These are phyloP conservation scores for Xenentodon cancila DNA, from an alignment of 2,797 vertebrate genomes.

Conservation along the genomic window DNA sequence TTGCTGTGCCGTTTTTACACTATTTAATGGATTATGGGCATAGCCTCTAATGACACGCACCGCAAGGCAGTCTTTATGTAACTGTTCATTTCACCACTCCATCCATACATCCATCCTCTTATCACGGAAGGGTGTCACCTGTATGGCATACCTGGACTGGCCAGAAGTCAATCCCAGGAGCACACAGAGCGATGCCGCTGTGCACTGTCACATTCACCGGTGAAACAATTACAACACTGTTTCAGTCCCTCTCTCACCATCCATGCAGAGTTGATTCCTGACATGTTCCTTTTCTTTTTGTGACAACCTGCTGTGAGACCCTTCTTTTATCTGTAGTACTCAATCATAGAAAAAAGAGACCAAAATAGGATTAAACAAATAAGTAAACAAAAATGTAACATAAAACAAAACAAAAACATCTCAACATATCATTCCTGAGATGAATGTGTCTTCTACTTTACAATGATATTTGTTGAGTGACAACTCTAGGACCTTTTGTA, in stretches of 20 bases:
- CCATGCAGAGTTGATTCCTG: slow-evolving; percentile 6
- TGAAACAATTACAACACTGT: too few species aligned
- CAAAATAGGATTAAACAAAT: slow-evolving; percentile 4
- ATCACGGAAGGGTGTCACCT: too few species aligned
- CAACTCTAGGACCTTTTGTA: slow-evolving; percentile 13
- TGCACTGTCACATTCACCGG: too few species aligned
- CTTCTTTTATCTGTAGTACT: too few species aligned
- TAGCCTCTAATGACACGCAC: not conserved
- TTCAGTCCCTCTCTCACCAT: not conserved
- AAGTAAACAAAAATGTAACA: slow-evolving; percentile 17
- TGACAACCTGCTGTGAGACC: too few species aligned
- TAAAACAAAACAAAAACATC: slow-evolving; percentile 1
- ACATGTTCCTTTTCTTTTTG: too few species aligned
- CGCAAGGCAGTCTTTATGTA: not conserved
- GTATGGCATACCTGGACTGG: too few species aligned
- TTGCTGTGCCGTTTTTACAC: too few species aligned
- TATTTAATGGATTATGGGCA: not conserved
- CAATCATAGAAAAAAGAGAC: too few species aligned
- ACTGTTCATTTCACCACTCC: slow-evolving; percentile 5
- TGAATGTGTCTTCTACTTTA: slow-evolving; percentile 14
- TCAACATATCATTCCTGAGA: slow-evolving; percentile 25
- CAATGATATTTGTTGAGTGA: slow-evolving; percentile 7
- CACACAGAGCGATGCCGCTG: too few species aligned
- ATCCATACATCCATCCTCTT: not conserved
- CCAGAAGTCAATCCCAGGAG: too few species aligned